These are phyloP conservation scores for Ptychoptera albimana DNA, from an alignment of 2,888 invertebrate genomes.

Conservation along the genomic window DNA sequence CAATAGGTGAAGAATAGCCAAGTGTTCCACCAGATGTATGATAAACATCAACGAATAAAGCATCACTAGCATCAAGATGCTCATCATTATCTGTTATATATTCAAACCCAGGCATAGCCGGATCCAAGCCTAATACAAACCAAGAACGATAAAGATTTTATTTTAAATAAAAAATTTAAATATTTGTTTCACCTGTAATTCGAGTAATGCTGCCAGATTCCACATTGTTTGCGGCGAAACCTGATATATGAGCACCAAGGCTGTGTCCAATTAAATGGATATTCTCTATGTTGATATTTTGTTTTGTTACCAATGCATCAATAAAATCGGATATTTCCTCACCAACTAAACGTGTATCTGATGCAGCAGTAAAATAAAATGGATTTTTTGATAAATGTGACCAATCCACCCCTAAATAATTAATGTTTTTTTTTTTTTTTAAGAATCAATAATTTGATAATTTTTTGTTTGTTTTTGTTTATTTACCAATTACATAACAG, in stretches of 20 bases:
- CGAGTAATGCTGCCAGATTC: constrained; percentile 30
- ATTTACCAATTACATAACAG: constrained; percentile 6
- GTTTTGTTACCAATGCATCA: constrained; percentile 7
- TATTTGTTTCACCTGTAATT: constrained; percentile 51
- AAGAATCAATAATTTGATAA: background rate
- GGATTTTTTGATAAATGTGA: constrained; percentile 25
- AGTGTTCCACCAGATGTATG: constrained; percentile 53
- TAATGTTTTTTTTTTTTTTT: too few species aligned
- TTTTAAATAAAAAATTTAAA: too few species aligned
- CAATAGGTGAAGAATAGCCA: constrained; percentile 33
- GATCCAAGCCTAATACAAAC: constrained; percentile 43
- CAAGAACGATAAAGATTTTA: background rate
- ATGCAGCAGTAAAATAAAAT: constrained; percentile 25
- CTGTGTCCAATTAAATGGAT: constrained; percentile 35
- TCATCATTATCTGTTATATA: constrained; percentile 18
- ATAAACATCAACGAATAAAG: constrained; percentile 56
- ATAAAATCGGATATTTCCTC: constrained; percentile 21
- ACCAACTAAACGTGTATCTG: constrained; percentile 26
- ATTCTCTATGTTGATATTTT: constrained; percentile 9
- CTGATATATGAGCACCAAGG: constrained; percentile 44
- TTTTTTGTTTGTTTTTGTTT: background rate
- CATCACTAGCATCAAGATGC: constrained; percentile 45
- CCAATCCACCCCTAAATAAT: constrained; percentile 30
- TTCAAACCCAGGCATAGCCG: constrained; percentile 49
- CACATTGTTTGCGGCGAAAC: constrained; percentile 37